phyloP scores from a whole-genome alignment of 2,888 invertebrate species.

The Campoplex capitator region DNA sequence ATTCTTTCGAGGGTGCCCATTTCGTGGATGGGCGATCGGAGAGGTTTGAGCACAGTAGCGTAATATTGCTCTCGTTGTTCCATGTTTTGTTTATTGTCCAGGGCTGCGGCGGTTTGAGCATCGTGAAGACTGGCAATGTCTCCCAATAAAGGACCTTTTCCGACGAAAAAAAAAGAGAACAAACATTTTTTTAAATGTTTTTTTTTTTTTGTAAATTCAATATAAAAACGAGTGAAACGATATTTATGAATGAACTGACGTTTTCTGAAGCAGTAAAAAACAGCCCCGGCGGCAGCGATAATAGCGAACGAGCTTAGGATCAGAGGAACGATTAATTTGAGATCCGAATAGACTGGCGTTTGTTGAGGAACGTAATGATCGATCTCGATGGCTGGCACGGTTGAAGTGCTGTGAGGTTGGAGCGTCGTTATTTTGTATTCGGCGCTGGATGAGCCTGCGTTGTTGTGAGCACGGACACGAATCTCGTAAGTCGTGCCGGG shows the following conservation, averaged over 20 bases:
- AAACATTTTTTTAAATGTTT: neutral
- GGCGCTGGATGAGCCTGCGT: slow-evolving; percentile 93
- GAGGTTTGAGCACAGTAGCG: slow-evolving; percentile 83
- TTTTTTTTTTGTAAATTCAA: neutral
- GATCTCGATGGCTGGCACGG: slow-evolving; percentile 80
- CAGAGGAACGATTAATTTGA: slow-evolving; percentile 83
- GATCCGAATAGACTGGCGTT: slow-evolving; percentile 81
- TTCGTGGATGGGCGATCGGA: slow-evolving; percentile 85
- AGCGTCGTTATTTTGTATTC: slow-evolving; percentile 94
- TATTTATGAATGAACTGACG: slow-evolving; percentile 75
- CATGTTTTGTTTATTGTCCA: slow-evolving; percentile 84
- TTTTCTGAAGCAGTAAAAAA: slow-evolving; percentile 84
- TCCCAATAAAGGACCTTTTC: slow-evolving; percentile 86
- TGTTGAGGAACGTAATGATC: slow-evolving; percentile 83
- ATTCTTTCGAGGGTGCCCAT: slow-evolving; percentile 84
- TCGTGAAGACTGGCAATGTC: slow-evolving; percentile 83
- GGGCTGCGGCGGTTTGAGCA: slow-evolving; percentile 83
- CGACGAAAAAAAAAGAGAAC: neutral
- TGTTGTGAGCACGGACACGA: slow-evolving; percentile 90
- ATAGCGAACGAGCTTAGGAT: slow-evolving; percentile 82
- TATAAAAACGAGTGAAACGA: too few relatives aligned
- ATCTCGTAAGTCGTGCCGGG: slow-evolving; percentile 87
- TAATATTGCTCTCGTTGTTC: slow-evolving; percentile 84
- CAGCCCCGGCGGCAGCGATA: slow-evolving; percentile 82
- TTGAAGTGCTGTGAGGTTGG: slow-evolving; percentile 92